Evolutionary conservation across 1,140 invertebrate species (phyloP).

Genomic region (Diorhabda carinulata): DNA sequence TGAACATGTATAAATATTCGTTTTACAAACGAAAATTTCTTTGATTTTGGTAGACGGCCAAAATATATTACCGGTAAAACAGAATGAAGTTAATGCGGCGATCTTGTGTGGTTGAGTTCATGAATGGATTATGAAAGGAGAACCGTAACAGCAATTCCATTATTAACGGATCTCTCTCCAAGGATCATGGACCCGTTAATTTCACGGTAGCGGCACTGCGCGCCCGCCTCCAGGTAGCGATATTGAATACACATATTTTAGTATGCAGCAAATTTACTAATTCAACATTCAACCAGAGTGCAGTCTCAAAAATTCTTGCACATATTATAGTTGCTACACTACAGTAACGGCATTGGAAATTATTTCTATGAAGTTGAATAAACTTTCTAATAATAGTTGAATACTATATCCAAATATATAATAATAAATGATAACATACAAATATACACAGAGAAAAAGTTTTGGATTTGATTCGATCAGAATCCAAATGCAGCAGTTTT

Average conservation of each 20-base stretch:
- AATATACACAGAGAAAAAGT: too few species aligned
- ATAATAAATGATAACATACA: too few species aligned
- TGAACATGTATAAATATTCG: too few species aligned
- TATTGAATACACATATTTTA: constrained; percentile 3
- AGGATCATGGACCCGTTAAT: not conserved
- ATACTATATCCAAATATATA: too few species aligned
- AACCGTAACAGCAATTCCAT: not conserved
- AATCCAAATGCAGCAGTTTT: too few species aligned
- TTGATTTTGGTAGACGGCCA: too few species aligned
- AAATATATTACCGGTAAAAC: not conserved
- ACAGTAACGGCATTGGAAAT: not conserved
- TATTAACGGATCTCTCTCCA: constrained; percentile 2
- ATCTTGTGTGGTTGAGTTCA: not conserved
- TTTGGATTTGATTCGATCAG: too few species aligned
- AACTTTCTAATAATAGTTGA: too few species aligned
- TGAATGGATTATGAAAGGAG: constrained; percentile 1
- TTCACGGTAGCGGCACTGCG: not conserved
- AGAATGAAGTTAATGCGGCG: not conserved
- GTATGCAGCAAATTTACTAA: constrained; percentile 2
- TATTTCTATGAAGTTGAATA: too few species aligned
- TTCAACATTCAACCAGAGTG: not conserved
- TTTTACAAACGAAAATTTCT: too few species aligned
- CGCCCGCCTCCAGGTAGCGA: not conserved
- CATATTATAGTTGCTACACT: not conserved
- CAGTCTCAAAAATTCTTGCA: not conserved